Evolutionary conservation across 2,888 invertebrate species (phyloP), one percentile per base, ranked within the genome.

Genomic region (Allophyes oxyacanthae): DNA sequence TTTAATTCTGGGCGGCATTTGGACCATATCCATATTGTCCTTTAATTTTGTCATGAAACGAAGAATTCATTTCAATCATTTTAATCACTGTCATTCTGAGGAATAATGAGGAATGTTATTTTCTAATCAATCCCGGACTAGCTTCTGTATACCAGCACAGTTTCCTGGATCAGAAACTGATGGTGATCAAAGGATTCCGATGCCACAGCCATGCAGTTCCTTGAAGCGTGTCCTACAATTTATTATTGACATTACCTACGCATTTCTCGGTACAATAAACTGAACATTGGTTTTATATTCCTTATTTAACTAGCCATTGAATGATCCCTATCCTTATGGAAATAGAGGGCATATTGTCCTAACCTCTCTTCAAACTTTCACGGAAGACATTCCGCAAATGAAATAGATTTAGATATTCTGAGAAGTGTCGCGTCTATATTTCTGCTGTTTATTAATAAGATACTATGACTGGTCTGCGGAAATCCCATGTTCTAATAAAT

Each of bases 381-480:
- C 84, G 87, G 84, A 88, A 87, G 84, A 83, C 81, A 83, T 85
- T 83, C 80, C 48, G 54, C 81, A 45, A 68, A 71, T 69, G 71
- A 64, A 77, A 81, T 78, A 79, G 79, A 78, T 87, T 86, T 84
- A 86, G 82, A 85, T 77, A 76, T 89, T 89, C 90, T 55, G 37
- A 72, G 89, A 90, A 89, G 67, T 71, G 71, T 64, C 67, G 68
- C 68, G 62, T 58, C 72, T 71, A 73, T 80, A 76, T 77, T 62
- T 67, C 66, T 61, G 54, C 26, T 26, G 60, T 54, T 65, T 73
- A 65, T 74, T 73, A 74, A 63, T 74, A 72, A 56, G 33, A 61
- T 60, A 66, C 68, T 59, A 63, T 63, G 50, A 54, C 45, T 49
- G 32, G 6, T 28, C 48, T 44, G 37, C 51, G 69, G 59, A 69